These are phyloP conservation scores for Sander vitreus DNA, from an alignment of 2,113 vertebrate species.

Conservation along the genomic window DNA sequence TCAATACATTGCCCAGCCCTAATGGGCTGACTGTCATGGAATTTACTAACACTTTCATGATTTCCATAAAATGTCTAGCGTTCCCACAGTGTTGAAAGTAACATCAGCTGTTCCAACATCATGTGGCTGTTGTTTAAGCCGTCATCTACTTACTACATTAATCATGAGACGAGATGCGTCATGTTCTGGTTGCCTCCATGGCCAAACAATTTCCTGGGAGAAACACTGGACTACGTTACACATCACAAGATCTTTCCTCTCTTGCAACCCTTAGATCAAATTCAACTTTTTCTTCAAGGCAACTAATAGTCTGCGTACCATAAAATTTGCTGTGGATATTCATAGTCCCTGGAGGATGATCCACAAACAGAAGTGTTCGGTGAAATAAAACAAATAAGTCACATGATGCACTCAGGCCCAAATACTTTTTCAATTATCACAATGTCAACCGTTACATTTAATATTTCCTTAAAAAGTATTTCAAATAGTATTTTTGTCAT, in stretches of 20 bases:
- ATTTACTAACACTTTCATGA: conserved; percentile 25
- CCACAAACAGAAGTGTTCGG: background rate
- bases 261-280: background rate
- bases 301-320: conserved; percentile 2
- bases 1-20: too few species aligned
- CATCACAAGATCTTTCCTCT: background rate
- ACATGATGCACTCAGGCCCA: background rate
- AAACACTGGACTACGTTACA: conserved; percentile 12
- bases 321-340: background rate
- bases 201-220: background rate
- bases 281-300: background rate
- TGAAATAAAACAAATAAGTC: background rate
- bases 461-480: background rate
- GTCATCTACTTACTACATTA: background rate
- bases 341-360: conserved; percentile 6
- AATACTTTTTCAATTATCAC: background rate
- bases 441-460: background rate
- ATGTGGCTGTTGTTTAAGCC: background rate
- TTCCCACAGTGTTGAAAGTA: conserved; percentile 3
- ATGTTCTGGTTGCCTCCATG: background rate
- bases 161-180: conserved; percentile 7
- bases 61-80: conserved; percentile 7
- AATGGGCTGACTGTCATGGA: conserved; percentile 19
- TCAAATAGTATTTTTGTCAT: background rate
- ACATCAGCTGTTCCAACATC: background rate